Evolutionary conservation across 2,113 vertebrate species (phyloP), one percentile per base, ranked within the genome.

Genomic region (Speoplatyrhinus poulsoni): DNA sequence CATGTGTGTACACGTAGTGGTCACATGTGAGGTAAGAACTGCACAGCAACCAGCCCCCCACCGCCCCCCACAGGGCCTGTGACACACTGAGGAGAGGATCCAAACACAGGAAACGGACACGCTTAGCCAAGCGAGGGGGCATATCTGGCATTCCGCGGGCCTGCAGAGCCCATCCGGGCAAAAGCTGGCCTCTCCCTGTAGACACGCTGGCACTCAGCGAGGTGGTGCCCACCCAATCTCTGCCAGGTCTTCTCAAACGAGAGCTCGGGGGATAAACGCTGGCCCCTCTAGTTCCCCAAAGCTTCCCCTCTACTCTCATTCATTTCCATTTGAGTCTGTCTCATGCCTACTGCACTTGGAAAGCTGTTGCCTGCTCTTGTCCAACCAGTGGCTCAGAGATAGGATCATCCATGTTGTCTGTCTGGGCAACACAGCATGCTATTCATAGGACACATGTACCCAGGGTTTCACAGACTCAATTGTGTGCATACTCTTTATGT

Each of bases 171-270:
- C 70, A 68, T 58, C 62, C 69, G 69, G 82, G 68, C 73, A 75
- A 69, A 62, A 75, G 49, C 75, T 70, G 71, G 66, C 72, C 75
- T 61, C 82, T 26, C 70, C 73, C 73, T 66, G 84, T 56, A 76
- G 81, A 77, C 77, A 62, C 67, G 70, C 65, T 59, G 57, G 60
- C 58, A 41, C 57, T 70, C 74, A 65, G 68, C 47, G 19, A 19
- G 19, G 19, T 19, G 19, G 13, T 62, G 68, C 48, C 73, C 59
- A 36, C 69, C 67, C 49, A 64, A 36, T 9, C 46, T 36, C 12
- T 4, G 66, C 56, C 46, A 61, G 59, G 33, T 67, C 65, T 8
- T 12, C 4, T 8, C 12, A 46, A 57, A 58, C 72, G 65, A 9
- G 5, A 68, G 69, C 56, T 55, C 54, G 36, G 33, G 54, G 58